Evolutionary conservation across 23 tunicate species (phyloP).

Genomic region (Aplidium turbinatum): DNA sequence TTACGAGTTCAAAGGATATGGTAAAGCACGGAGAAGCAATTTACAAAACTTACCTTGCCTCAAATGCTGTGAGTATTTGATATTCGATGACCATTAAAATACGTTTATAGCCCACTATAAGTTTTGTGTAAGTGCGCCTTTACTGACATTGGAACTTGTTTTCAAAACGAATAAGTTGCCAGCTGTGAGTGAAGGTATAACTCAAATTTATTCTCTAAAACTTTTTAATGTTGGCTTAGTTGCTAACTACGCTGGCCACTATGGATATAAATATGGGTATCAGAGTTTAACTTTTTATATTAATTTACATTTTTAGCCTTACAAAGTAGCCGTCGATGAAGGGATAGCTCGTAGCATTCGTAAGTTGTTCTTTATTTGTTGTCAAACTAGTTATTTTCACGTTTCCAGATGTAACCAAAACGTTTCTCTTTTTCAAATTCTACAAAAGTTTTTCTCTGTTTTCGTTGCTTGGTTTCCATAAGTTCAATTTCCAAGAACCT

Average conservation of each 20-base stretch:
- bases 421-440: neutral
- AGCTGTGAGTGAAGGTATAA: no score
- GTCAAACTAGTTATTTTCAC: neutral
- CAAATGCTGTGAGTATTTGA: conserved; percentile 59
- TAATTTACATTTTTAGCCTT: conserved; percentile 33
- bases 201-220: no score
- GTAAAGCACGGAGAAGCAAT: conserved; percentile 52
- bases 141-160: no score
- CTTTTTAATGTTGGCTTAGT: no score
- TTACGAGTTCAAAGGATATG: conserved; percentile 66
- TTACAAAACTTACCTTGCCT: conserved; percentile 46
- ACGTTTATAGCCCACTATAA: no score
- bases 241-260: no score
- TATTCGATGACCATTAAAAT: neutral
- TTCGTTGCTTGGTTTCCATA: neutral
- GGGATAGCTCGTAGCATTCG: conserved; percentile 72
- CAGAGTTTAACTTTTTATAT: no score
- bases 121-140: no score
- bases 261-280: no score
- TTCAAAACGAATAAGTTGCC: no score
- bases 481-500: no score
- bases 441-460: neutral
- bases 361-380: conserved; percentile 26
- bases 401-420: no score
- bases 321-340: conserved; percentile 57